phyloP scores from a whole-genome alignment of 2,113 vertebrate species.

The Procavia capensis region DNA sequence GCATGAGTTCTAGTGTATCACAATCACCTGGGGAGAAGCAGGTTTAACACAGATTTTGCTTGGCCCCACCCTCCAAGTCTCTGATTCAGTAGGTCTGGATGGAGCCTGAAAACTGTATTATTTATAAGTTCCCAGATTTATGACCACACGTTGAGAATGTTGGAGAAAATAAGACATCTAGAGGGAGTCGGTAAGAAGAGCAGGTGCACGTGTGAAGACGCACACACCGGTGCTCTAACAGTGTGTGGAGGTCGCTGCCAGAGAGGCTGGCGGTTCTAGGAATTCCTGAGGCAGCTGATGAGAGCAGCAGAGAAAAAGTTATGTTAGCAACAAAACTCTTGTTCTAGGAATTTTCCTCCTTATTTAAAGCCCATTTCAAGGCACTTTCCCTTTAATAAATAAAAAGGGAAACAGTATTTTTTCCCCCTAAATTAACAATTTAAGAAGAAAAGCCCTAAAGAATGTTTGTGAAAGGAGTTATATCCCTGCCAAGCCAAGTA shows the following conservation, averaged over 20 bases:
- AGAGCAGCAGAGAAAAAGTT: not conserved
- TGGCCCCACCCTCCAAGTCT: not conserved
- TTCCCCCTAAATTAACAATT: constrained; percentile 31
- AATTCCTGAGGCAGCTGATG: not conserved
- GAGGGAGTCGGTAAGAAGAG: not conserved
- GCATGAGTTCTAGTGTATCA: not conserved
- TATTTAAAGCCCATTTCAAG: not conserved
- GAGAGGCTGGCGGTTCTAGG: not conserved
- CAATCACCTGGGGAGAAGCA: not conserved
- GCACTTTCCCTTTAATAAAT: not conserved
- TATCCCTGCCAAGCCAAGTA: no score
- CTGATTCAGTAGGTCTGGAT: not conserved
- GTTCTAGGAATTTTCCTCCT: not conserved
- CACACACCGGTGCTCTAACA: not conserved
- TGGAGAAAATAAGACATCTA: not conserved
- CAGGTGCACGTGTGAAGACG: not conserved
- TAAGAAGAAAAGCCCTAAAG: constrained; percentile 18
- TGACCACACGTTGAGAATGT: not conserved
- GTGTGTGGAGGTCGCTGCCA: not conserved
- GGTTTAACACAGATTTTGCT: not conserved
- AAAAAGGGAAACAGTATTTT: not conserved
- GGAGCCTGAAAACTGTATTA: not conserved
- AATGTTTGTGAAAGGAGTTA: not conserved
- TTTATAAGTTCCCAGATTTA: not conserved
- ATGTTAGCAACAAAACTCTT: not conserved